Percentiles rank a stretch among this genome's conserved stretches.
Evolutionary conservation across 2,888 invertebrate species (phyloP).

Genomic region (Nebria salina): DNA sequence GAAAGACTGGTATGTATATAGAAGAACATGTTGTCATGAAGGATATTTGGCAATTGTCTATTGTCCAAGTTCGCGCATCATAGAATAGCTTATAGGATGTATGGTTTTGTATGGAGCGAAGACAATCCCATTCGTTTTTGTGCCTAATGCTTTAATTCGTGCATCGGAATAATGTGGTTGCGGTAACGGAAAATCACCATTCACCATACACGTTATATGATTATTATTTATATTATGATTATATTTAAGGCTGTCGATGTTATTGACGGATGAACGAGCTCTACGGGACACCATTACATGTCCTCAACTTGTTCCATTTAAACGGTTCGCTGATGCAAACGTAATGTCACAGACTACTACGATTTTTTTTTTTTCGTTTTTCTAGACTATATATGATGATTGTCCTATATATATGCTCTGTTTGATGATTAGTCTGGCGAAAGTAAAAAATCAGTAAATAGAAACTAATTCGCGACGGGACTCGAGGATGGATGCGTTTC

Average conservation of each 20-base stretch:
- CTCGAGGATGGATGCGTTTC: constrained; percentile 8
- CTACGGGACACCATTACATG: constrained; percentile 27
- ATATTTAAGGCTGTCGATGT: constrained; percentile 19
- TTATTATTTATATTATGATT: not conserved
- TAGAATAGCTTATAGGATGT: not conserved
- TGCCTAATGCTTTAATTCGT: constrained; percentile 31
- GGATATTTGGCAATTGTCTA: not conserved
- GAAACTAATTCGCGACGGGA: constrained; percentile 19
- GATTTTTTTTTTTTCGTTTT: not conserved
- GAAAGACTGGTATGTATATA: not conserved
- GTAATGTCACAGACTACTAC: constrained; percentile 11
- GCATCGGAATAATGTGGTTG: constrained; percentile 14
- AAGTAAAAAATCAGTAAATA: constrained; percentile 13
- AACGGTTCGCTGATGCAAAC: constrained; percentile 3
- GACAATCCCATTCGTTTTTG: constrained; percentile 19
- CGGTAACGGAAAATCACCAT: constrained; percentile 22
- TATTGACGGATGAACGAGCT: constrained; percentile 21
- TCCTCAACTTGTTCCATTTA: constrained; percentile 27
- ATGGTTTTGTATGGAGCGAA: not conserved
- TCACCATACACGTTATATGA: constrained; percentile 3
- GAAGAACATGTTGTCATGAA: not conserved
- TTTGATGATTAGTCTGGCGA: constrained; percentile 17
- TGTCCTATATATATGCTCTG: not conserved
- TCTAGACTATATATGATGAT: not conserved
- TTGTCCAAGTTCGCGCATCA: not conserved